A percentile compares a stretch with the other conserved stretches of the same genome.
phyloP scores from a whole-genome alignment of 2,888 invertebrate species.

The Drosophila flavopinicola region DNA sequence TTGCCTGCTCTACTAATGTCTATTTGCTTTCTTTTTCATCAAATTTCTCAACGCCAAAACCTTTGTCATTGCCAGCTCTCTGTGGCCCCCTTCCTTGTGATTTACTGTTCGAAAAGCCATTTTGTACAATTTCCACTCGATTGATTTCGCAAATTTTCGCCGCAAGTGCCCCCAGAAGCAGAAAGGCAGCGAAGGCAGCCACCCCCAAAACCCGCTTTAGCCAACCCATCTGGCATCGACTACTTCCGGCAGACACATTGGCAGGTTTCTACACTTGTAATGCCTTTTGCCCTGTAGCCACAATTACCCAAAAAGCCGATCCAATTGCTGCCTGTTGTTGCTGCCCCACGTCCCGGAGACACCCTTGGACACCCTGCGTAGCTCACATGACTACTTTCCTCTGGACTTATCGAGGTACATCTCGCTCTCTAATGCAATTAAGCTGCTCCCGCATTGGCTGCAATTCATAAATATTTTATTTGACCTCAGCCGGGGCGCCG shows the following conservation, averaged over 20 bases:
- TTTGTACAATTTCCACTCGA: slow-evolving; percentile 78
- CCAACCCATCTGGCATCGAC: slow-evolving; percentile 2
- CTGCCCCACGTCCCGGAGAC: not conserved
- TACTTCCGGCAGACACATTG: slow-evolving; percentile 5
- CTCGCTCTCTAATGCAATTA: slow-evolving; percentile 75
- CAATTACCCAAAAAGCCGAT: slow-evolving; percentile 77
- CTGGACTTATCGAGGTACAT: slow-evolving; percentile 63
- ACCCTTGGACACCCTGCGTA: slow-evolving; percentile 28
- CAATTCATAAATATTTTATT: slow-evolving; percentile 78
- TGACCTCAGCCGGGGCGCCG: slow-evolving; percentile 58
- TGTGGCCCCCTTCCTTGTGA: slow-evolving; percentile 39
- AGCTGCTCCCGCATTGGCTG: slow-evolving; percentile 55
- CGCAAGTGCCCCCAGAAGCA: slow-evolving; percentile 57
- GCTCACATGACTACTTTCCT: slow-evolving; percentile 37
- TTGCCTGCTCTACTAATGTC: slow-evolving; percentile 3
- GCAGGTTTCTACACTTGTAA: slow-evolving; percentile 65
- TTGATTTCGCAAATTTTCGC: slow-evolving; percentile 79
- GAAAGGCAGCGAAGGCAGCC: slow-evolving; percentile 26
- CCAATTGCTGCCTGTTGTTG: slow-evolving; percentile 36
- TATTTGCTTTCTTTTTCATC: slow-evolving; percentile 32
- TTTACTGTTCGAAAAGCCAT: slow-evolving; percentile 74
- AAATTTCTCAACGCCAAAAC: slow-evolving; percentile 31
- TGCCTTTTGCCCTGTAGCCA: slow-evolving; percentile 72
- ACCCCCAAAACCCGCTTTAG: not conserved
- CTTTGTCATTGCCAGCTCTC: slow-evolving; percentile 51